These are phyloP conservation scores for Nannoperca australis DNA, from an alignment of 2,797 vertebrate genomes.

Conservation along the genomic window DNA sequence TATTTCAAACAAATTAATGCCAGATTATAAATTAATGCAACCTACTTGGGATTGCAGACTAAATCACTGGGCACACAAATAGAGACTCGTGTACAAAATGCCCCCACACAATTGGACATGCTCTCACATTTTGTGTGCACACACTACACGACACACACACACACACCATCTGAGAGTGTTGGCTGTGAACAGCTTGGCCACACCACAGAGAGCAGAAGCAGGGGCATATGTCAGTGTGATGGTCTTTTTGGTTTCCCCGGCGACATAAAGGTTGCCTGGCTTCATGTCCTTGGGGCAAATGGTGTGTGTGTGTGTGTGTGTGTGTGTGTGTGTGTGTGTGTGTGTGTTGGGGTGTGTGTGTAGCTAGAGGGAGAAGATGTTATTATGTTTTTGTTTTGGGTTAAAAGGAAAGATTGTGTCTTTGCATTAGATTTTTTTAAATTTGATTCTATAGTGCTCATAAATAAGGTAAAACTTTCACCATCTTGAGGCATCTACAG, in stretches of 20 bases:
- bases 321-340: constrained; percentile 32
- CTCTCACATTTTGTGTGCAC: constrained; percentile 67
- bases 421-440: not conserved
- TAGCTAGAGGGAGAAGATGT: constrained; percentile 25
- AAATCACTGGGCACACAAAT: constrained; percentile 72
- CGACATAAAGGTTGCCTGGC: constrained; percentile 85
- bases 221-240: constrained; percentile 86
- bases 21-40: constrained; percentile 64
- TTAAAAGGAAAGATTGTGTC: constrained; percentile 26
- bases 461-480: constrained; percentile 28
- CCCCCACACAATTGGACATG: constrained; percentile 78
- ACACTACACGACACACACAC: constrained; percentile 56
- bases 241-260: constrained; percentile 85
- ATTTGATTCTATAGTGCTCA: not conserved
- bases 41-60: constrained; percentile 57
- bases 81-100: constrained; percentile 75
- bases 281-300: constrained; percentile 84
- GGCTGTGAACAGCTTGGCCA: constrained; percentile 84
- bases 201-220: constrained; percentile 84
- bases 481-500: not conserved
- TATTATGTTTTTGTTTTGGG: constrained; percentile 56
- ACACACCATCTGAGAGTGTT: constrained; percentile 81
- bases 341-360: constrained; percentile 25
- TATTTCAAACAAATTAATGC: constrained; percentile 55
- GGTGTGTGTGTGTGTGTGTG: constrained; percentile 35